Conservation (phyloP, 2,113 vertebrate genomes). For the Ceyx cyanopectus region DNA sequence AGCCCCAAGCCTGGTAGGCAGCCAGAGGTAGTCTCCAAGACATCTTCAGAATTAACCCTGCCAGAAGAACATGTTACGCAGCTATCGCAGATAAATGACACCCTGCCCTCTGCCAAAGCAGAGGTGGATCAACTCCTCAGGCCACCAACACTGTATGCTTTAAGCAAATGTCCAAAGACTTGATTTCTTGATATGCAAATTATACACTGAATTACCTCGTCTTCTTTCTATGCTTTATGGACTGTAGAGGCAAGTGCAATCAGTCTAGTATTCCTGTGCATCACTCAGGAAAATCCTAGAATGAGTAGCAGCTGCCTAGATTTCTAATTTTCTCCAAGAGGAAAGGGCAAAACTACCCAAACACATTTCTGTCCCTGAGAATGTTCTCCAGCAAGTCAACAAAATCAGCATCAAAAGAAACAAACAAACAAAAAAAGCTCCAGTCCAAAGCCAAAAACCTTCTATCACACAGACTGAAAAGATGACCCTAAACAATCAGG, state of each 20-base stretch:
- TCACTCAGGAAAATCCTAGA: neutral
- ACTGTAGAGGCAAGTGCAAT: neutral
- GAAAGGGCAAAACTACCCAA: neutral
- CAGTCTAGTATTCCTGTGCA: neutral
- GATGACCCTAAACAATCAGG: neutral
- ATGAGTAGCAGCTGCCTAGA: neutral
- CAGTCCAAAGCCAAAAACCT: neutral
- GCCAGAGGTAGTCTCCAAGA: neutral
- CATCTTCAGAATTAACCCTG: neutral
- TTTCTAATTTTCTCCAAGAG: neutral
- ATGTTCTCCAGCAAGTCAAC: neutral
- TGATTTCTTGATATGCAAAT: conserved; percentile 36
- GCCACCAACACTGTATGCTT: neutral
- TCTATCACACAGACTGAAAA: neutral
- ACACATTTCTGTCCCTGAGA: neutral
- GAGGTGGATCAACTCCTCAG: neutral
- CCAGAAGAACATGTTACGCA: conserved; percentile 13
- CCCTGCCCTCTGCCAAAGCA: neutral
- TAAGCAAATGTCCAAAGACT: conserved; percentile 21
- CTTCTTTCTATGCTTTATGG: neutral
- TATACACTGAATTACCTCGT: neutral
- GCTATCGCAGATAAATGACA: conserved; percentile 15
- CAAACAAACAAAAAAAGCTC: neutral
- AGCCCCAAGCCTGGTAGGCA: neutral
- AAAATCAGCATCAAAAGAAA: neutral